Conservation (phyloP, 1,140 invertebrate genomes). For the Papilio xuthus region DNA sequence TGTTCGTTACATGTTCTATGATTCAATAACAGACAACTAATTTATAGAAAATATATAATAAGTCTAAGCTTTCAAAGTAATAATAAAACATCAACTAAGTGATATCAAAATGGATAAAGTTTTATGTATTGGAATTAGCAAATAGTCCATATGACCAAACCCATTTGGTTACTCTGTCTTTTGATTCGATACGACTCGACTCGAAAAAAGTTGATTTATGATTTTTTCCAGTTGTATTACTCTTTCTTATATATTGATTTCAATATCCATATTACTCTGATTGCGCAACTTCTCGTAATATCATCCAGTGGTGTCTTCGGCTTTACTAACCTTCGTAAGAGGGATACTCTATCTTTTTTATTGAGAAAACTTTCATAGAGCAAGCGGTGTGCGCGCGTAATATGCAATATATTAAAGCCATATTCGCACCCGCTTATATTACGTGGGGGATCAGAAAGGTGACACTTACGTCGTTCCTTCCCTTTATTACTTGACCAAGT, state of each 20-base stretch:
- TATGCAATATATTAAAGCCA: conserved; percentile 39
- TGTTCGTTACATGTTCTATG: conserved; percentile 34
- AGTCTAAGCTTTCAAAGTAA: background rate
- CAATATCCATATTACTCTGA: background rate
- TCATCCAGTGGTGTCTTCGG: conserved; percentile 17
- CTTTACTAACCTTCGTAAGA: conserved; percentile 24
- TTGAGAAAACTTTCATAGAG: conserved; percentile 39
- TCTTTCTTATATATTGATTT: background rate
- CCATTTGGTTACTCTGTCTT: too few relatives aligned
- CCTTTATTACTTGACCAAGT: conserved; percentile 39
- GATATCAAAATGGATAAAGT: too few relatives aligned
- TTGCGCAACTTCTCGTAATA: conserved; percentile 30
- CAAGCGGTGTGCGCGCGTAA: conserved; percentile 32
- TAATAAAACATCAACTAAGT: background rate
- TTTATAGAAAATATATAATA: background rate
- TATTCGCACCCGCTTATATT: conserved; percentile 39
- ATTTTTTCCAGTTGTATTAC: background rate
- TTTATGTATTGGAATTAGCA: too few relatives aligned
- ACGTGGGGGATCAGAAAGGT: conserved; percentile 37
- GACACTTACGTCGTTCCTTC: conserved; percentile 32
- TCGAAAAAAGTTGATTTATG: too few relatives aligned
- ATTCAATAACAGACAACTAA: conserved; percentile 24
- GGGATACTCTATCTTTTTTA: conserved; percentile 38
- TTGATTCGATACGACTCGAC: too few relatives aligned
- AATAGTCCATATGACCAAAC: too few relatives aligned